Evolutionary conservation across 2,797 vertebrate genomes (phyloP), one percentile per base, ranked within the genome.

Genomic region (Florisuga fusca): DNA sequence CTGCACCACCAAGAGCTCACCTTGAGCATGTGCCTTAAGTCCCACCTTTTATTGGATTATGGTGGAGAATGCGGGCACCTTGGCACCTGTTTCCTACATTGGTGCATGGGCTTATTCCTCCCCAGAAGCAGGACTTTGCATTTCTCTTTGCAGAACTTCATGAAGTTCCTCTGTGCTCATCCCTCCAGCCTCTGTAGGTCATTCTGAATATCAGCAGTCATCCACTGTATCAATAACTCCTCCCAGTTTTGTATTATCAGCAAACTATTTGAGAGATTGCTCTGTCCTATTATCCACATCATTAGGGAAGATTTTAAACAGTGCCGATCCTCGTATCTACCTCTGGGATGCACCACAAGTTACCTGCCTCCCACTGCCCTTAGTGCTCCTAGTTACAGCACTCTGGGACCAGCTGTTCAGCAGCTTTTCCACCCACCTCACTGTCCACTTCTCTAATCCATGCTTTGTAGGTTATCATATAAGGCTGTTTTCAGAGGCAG

Each of bases 241-340:
- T 83, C 20, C 16, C 25, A 46, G 53, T 36, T 91, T 78, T 74
- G 50, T 54, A 58, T 12, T 23, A 53, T 26, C 25, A 67, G 13
- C 57, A 73, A 46, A 75, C 15, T 41, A 46, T 50, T 36, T 68
- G 66, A 75, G 16, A 16, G 22, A 62, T 15, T 6, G 12, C 22
- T 85, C n/a, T 72, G 12, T 34, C 4, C 9, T 76, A 63, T 33
- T 0, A 0, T 19, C 16, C 31, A 53, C 33, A 64, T 38, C 14
- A 48, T 45, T n/a, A 84, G 33, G 43, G 12, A 62, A 55, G 25
- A 31, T 58, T 7, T 46, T 54, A 55, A 77, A 66, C 20, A 41
- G 23, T 61, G 54, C 22, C 45, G 31, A 66, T 8, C 15, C 20
- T 45, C 77, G 8, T 29, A 68, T 18, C 34, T 66, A 14, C 10